Evolutionary conservation across 2,797 vertebrate species (phyloP).

Genomic region (Paramormyrops hopkinsi): DNA sequence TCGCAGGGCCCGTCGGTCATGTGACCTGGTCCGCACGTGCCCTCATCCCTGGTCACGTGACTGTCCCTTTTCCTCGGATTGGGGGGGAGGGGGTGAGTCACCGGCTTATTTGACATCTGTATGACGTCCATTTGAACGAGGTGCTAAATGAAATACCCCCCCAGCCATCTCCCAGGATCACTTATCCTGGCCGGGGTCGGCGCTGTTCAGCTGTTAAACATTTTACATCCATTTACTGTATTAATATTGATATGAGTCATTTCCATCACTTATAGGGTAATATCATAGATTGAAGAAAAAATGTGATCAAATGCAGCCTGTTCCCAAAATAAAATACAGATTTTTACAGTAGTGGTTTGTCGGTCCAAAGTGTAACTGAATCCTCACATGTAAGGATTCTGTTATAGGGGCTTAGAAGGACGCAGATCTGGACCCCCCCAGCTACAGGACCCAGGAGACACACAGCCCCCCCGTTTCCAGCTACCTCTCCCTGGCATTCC

Average conservation of each 20-base stretch:
- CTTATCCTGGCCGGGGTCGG: not conserved
- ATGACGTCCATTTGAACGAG: not conserved
- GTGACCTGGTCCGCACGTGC: not conserved
- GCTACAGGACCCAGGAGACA: slow-evolving; percentile 29
- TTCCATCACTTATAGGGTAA: not conserved
- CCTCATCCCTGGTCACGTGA: not conserved
- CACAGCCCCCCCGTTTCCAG: slow-evolving; percentile 20
- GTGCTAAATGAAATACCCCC: not conserved
- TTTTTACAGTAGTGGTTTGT: not conserved
- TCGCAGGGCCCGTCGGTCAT: not conserved
- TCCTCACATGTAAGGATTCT: not conserved
- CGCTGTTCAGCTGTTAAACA: not conserved
- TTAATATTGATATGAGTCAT: not conserved
- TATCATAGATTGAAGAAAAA: not conserved
- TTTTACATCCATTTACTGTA: not conserved
- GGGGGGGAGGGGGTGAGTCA: not conserved
- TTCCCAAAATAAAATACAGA: not conserved
- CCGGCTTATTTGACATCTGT: not conserved
- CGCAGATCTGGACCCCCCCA: not conserved
- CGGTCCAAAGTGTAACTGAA: not conserved
- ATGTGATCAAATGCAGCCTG: not conserved
- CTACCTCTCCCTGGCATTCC: not conserved
- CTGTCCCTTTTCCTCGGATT: not conserved
- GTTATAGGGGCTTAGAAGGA: slow-evolving; percentile 8
- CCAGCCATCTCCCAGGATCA: not conserved